Evolutionary conservation across 2,113 vertebrate species (phyloP).

Genomic region (Suricata suricatta): DNA sequence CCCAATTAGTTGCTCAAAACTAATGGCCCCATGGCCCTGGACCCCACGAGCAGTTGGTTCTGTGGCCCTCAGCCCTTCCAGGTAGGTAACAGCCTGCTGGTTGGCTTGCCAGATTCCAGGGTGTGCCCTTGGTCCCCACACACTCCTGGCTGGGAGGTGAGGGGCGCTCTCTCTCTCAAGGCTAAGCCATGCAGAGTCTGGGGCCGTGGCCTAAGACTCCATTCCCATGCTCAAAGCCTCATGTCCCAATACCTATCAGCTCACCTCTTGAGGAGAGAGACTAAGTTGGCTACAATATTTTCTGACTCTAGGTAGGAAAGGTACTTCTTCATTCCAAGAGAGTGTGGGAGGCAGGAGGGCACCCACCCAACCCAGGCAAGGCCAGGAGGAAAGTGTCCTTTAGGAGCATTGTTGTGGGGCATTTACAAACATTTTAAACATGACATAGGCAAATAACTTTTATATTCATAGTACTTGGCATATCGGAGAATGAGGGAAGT

Average conservation of each 20-base stretch:
- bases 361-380: not conserved
- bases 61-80: not conserved
- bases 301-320: not conserved
- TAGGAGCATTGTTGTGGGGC: not conserved
- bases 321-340: not conserved
- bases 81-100: not conserved
- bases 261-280: not conserved
- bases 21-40: rapidly evolving
- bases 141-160: not conserved
- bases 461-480: not conserved
- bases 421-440: not conserved
- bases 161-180: not conserved
- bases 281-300: not conserved
- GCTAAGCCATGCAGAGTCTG: not conserved
- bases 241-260: not conserved
- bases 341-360: not conserved
- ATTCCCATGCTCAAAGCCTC: not conserved
- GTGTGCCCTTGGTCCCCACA: not conserved
- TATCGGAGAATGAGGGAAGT: not conserved
- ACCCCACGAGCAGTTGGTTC: not conserved
- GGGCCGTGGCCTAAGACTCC: not conserved
- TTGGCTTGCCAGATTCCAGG: not conserved
- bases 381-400: not conserved
- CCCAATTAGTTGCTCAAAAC: not conserved
- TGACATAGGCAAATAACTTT: not conserved